Evolutionary conservation across 2,797 vertebrate genomes (phyloP), one percentile per base, ranked within the genome.

Genomic region (Cuculus canorus): DNA sequence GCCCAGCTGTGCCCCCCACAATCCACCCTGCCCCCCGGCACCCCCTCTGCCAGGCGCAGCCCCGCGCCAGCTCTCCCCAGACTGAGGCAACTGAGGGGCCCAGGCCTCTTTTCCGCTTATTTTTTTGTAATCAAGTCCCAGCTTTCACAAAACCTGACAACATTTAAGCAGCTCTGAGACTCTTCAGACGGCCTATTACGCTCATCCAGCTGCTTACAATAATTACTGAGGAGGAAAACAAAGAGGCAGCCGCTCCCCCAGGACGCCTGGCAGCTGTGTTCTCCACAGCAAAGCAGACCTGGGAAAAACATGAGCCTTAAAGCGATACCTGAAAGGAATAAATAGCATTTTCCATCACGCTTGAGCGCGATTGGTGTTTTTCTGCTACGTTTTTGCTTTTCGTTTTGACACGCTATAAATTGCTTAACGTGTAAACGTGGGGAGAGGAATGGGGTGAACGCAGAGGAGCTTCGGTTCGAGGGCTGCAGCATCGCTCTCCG

Each of bases 311-410:
- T 8, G 30, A 39, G 23, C 7, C 43, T 75, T 13, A 13, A 25
- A 5, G 4, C 1, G 7, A 5, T 5, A 9, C 24, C 22, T 19
- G 5, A 7, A 45, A 41, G 9, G 15, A 17, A 32, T 10, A 23
- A 63, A 19, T 0, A 6, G n/a, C 17, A 64, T 41, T 48, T 52
- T 7, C 39, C 1, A 0, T 22, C 4, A 10, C 2, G 22, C 9
- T 24, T 0, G 8, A n/a, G 39, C 5, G 0, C 10, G 30, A 25
- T 2, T 2, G 0, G 4, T 11, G 64, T 2, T 0, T 19, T 73
- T 23, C 63, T 4, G 2, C 59, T 11, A 3, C 17, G 1, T 8
- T 0, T 2, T 8, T 8, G 13, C 8, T 1, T 27, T 17, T 43
- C 10, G 5, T 18, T 48, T 45, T 3, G 4, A 7, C 13, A 0